Evolutionary conservation across 2,888 invertebrate genomes (phyloP).

Genomic region (Caenorhabditis sp.): DNA sequence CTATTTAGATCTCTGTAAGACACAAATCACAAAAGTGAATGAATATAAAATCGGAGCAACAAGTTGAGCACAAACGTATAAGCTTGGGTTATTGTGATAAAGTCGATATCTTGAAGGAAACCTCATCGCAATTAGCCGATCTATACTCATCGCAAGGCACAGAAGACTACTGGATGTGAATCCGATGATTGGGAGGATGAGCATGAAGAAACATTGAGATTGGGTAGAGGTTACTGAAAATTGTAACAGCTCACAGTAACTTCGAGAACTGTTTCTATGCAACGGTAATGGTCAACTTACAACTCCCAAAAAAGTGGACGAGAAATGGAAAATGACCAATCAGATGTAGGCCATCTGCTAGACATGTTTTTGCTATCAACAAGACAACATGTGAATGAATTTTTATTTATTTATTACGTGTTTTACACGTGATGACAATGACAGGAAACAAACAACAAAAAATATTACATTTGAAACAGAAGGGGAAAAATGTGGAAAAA

Average conservation of each 20-base stretch:
- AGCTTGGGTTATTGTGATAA: conserved; percentile 30
- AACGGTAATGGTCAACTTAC: conserved; percentile 8
- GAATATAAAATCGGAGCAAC: conserved; percentile 28
- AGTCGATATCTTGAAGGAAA: conserved; percentile 45
- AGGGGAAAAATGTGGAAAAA: too few species aligned
- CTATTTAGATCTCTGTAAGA: too few species aligned
- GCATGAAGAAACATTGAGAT: conserved; percentile 38
- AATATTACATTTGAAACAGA: too few species aligned
- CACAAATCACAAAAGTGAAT: conserved; percentile 21
- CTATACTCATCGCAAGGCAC: conserved; percentile 40
- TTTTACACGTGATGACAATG: too few species aligned
- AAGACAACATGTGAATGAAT: too few species aligned
- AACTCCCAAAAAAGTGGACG: conserved; percentile 34
- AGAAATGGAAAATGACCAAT: conserved; percentile 43
- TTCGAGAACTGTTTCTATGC: neutral
- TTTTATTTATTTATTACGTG: too few species aligned
- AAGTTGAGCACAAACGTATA: conserved; percentile 28
- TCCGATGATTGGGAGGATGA: conserved; percentile 32
- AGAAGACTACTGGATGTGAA: conserved; percentile 35
- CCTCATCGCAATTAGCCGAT: conserved; percentile 42
- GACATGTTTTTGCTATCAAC: too few species aligned
- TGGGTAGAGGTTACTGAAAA: conserved; percentile 36
- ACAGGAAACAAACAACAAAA: too few species aligned
- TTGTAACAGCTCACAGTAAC: neutral
- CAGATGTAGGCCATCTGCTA: conserved; percentile 39